Percentiles rank a stretch among this genome's conserved stretches.
Conservation (phyloP, 2,888 invertebrate species). For the Conchocele bisecta region DNA sequence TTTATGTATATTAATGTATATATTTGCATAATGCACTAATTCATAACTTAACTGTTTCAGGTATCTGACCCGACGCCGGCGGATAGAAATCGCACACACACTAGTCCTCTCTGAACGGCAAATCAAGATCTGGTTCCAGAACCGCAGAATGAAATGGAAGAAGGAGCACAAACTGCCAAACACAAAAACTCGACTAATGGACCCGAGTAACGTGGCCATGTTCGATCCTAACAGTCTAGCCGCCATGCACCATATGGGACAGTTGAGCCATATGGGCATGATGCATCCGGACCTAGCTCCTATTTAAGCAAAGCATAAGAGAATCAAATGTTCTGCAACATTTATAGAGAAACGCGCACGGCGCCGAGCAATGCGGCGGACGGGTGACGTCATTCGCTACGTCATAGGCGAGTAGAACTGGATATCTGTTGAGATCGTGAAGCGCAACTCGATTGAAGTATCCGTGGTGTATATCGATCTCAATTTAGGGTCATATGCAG, state of each 20-base stretch:
- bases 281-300: slow-evolving; percentile 50
- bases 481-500: no score
- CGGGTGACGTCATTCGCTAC: no score
- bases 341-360: no score
- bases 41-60: slow-evolving; percentile 99
- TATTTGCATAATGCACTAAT: no score
- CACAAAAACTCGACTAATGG: slow-evolving; percentile 72
- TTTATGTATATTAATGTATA: no score
- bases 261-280: slow-evolving; percentile 55
- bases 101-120: slow-evolving; percentile 97
- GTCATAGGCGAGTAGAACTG: no score
- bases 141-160: slow-evolving; percentile 99
- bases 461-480: no score
- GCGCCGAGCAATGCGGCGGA: no score
- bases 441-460: no score
- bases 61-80: slow-evolving; percentile 96
- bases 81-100: slow-evolving; percentile 98
- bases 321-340: no score
- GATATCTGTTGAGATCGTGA: no score
- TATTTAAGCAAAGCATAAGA: not conserved
- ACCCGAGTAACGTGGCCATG: slow-evolving; percentile 61
- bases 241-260: slow-evolving; percentile 60
- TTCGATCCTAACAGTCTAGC: slow-evolving; percentile 59
- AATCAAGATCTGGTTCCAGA: slow-evolving; percentile 90
- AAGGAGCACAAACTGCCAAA: slow-evolving; percentile 79